Percentiles rank a stretch among this genome's conserved stretches.
Conservation (phyloP, 2,113 vertebrate genomes). For the Pituophis catenifer region DNA sequence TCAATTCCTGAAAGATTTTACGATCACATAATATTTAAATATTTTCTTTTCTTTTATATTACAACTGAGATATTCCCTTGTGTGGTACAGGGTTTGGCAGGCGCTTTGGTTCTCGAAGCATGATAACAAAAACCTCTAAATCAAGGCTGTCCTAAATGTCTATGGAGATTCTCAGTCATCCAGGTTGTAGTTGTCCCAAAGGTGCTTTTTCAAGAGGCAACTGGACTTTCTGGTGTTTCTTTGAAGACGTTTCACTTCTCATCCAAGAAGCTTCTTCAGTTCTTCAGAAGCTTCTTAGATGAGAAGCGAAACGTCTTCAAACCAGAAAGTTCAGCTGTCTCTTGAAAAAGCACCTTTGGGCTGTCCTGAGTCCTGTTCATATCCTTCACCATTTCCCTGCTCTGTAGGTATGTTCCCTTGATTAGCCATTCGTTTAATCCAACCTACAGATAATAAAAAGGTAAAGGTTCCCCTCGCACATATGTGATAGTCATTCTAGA, state of each 20-base stretch:
- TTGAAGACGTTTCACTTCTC: no score
- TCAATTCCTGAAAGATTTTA: not conserved
- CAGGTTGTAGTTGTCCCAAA: no score
- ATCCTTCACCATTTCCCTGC: not conserved
- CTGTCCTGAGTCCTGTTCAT: not conserved
- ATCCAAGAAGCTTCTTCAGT: no score
- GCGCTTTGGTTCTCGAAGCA: not conserved
- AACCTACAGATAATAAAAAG: not conserved
- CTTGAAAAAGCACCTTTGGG: not conserved
- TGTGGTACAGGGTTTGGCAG: not conserved
- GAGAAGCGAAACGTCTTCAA: no score
- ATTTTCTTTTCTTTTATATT: not conserved
- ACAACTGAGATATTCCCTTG: not conserved
- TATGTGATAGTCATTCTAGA: no score
- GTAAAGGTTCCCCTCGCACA: no score
- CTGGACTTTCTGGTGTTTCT: no score
- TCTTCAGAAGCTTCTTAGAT: no score
- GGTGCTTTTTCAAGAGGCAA: no score
- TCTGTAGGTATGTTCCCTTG: not conserved
- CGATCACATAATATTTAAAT: not conserved
- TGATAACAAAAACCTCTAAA: not conserved
- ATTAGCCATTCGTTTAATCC: not conserved
- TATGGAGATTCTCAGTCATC: no score
- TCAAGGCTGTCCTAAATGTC: not conserved
- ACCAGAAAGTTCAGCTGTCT: no score